Evolutionary conservation across 2,113 vertebrate species (phyloP).

Genomic region (Sander lucioperca): DNA sequence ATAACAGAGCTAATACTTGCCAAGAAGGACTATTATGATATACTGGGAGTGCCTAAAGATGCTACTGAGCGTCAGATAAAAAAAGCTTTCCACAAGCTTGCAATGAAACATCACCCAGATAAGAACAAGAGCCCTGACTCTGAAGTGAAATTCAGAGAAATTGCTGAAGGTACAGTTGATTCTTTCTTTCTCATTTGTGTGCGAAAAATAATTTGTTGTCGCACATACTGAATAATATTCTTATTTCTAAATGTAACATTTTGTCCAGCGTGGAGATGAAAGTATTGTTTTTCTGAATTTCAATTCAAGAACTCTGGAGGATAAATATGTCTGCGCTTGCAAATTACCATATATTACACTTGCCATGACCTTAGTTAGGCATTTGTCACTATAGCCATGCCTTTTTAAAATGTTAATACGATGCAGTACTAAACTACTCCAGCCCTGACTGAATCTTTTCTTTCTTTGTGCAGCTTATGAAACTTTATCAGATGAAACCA

Average conservation of each 20-base stretch:
- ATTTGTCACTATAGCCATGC: background rate
- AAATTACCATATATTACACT: background rate
- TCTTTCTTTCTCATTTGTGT: background rate
- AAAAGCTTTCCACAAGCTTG: conserved; percentile 96
- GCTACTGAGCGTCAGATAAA: conserved; percentile 95
- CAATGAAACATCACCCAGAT: conserved; percentile 97
- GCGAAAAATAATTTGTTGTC: background rate
- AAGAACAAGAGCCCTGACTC: conserved; percentile 96
- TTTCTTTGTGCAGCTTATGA: conserved; percentile 90
- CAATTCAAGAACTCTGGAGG: background rate
- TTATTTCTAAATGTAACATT: background rate
- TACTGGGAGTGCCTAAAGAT: conserved; percentile 93
- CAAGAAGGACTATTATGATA: conserved; percentile 94
- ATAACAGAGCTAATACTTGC: conserved; percentile 96
- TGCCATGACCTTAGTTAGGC: background rate
- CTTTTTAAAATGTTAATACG: background rate
- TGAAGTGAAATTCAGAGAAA: conserved; percentile 95
- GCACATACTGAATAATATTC: background rate
- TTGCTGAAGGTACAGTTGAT: conserved; percentile 91
- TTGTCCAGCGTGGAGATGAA: background rate
- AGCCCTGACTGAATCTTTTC: conserved; percentile 1
- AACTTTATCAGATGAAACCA: conserved; percentile 92
- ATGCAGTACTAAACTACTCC: background rate
- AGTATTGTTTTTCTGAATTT: background rate
- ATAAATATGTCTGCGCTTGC: background rate